Base-by-base conservation (phyloP, 1,140 invertebrate genomes). In the Heterodera carotae region DNA sequence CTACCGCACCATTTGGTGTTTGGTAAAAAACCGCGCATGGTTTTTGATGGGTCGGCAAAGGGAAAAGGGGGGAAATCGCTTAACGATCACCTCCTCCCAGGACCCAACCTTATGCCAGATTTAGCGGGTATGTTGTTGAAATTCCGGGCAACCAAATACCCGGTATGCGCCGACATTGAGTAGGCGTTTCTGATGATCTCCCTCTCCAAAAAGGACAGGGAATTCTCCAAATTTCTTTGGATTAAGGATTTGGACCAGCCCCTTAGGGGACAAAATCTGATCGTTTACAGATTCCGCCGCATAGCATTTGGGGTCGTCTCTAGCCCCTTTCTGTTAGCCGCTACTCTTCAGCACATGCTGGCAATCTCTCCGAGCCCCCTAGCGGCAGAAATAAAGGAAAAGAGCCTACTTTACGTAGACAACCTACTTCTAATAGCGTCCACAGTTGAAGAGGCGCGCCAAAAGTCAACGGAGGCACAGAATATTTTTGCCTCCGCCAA, bases 271-370 rank as follows among this genome's bases (percentile, higher is more conserved):
- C 8, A 10, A 0, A 75, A 75, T 48, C 12, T 80, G 33, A n/a
- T 39, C 29, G 18, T 66, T 25, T 70, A 62, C 8, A 18, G 76
- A 22, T 78, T 78, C 34, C 15, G 22, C 3, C 7, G 76, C 2
- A 59, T 78, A 3, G n/a, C 31, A 22, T 78, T 78, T 69, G 76
- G 76, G 18, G 27, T 78, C 15, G 78, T 70, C 2, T 60, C 29
- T 4, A 79, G 75, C 33, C 72, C 76, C 1, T 18, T 43, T 8
- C 48, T 75, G 10, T 29, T 78, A 10, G 77, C 76, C 6, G 33
- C 39, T 10, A 73, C 77, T 7, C 53, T 78, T 12, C 39, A n/a
- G 62, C 2, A 31, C 0, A 22, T 15, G 29, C 10, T 80, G 22
- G n/a, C 72, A 12, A 22, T 15, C 10, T 48, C 1, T n/a, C 36